phyloP scores from a whole-genome alignment of 2,113 vertebrate genomes.

The Ursus arctos region DNA sequence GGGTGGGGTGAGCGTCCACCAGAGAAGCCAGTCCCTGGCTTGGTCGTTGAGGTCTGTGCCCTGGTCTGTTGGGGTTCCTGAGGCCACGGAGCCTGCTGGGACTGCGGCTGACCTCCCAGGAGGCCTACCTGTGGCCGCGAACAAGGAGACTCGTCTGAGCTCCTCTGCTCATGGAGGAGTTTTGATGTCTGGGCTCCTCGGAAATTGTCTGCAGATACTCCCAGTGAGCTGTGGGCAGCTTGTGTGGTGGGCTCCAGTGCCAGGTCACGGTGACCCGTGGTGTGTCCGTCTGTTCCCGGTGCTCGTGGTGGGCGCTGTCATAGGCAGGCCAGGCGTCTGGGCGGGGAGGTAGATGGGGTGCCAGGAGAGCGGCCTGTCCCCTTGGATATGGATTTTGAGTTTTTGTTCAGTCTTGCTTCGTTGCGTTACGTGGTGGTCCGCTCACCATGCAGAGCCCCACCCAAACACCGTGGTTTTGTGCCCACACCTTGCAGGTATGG shows the following conservation, averaged over 20 bases:
- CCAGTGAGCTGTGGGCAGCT: background rate
- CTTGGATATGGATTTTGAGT: background rate
- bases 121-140: background rate
- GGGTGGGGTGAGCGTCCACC: background rate
- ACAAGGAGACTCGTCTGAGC: background rate
- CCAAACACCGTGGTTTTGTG: fast-evolving
- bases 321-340: background rate
- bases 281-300: background rate
- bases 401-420: background rate
- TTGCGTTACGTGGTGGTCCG: fast-evolving
- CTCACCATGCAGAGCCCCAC: background rate
- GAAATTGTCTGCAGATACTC: background rate
- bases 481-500: slow-evolving; percentile 90
- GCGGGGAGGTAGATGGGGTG: background rate
- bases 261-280: background rate
- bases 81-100: background rate
- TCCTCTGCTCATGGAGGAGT: background rate
- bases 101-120: background rate
- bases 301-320: background rate
- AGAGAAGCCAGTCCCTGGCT: background rate
- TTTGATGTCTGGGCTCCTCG: background rate
- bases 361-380: background rate
- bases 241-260: background rate
- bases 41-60: background rate
- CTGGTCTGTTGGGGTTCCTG: fast-evolving